Conservation (phyloP, 2,888 invertebrate genomes). For the Isoperla grammatica region DNA sequence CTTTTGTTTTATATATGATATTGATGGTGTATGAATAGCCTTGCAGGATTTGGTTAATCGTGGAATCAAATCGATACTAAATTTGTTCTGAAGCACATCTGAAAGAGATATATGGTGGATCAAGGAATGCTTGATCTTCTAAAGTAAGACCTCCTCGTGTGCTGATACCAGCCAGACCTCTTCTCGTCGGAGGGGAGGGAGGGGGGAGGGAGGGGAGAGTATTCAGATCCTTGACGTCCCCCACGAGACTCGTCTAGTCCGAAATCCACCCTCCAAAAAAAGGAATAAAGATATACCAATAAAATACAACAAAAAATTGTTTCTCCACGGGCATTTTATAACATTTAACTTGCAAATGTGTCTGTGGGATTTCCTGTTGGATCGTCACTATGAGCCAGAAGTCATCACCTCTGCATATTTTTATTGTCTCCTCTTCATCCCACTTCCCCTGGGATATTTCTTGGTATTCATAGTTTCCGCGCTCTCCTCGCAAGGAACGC, state of each 20-base stretch:
- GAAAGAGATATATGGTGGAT: too few species aligned
- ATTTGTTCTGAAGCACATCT: too few species aligned
- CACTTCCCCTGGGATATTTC: conserved; percentile 4
- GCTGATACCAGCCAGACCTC: too few species aligned
- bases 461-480: background rate
- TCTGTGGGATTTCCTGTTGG: conserved; percentile 22
- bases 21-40: too few species aligned
- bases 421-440: conserved; percentile 11
- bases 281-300: conserved; percentile 21
- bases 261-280: conserved; percentile 18
- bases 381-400: conserved; percentile 11
- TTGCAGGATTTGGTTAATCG: too few species aligned
- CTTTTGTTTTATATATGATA: too few species aligned
- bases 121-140: too few species aligned
- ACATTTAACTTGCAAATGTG: conserved; percentile 49
- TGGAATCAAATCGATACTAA: too few species aligned
- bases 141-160: too few species aligned
- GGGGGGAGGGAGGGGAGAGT: background rate
- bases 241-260: conserved; percentile 18
- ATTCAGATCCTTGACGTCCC: conserved; percentile 15
- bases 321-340: conserved; percentile 43
- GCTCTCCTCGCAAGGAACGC: background rate
- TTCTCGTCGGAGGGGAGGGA: too few species aligned
- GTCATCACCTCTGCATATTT: conserved; percentile 24
- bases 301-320: conserved; percentile 45